Evolutionary conservation across 2,797 vertebrate species (phyloP), one percentile per base, ranked within the genome.

Genomic region (Pangasius mekongensis): DNA sequence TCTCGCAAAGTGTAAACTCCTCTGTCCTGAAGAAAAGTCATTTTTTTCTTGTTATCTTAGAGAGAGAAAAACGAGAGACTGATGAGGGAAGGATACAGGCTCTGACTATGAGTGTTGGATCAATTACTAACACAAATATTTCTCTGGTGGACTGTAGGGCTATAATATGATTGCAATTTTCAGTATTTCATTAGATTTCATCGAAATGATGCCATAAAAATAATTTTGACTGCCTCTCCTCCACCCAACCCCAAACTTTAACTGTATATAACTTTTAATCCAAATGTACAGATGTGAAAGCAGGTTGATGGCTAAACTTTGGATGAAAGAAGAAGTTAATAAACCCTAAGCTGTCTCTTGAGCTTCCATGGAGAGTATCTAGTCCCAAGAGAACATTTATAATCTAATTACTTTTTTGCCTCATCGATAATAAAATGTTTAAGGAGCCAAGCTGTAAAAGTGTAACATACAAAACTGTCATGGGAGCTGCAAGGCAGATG

Each of bases 401-500:
- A 52, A 47, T 84, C 84, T 89, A 91, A 91, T 90, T 89, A 87
- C 56, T 62, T 76, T 76, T 83, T 80, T 89, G 83, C 81, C 87
- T 89, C 87, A 89, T 90, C 83, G 83, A 85, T 82, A 91, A 91
- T 87, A 84, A 91, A 89, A 80, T 67, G 78, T 91, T 91, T 86
- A 89, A 87, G 89, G 82, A 67, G 30, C 16, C 43, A 14, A 87
- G 82, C 84, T 87, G 36, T 89, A 67, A 85, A 86, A 73, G 67
- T 36, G 67, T 74, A 52, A 36, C 47, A 85, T 33, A 39, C 36
- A 47, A 73, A 69, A 84, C 22, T 89, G 86, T 82, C 87, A 60
- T 62, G 87, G 84, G 90, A 91, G 87, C 74, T 43, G 39, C 84
- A 86, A 66, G 66, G 64, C 83, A 84, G 87, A 87, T 85, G 69